These are phyloP conservation scores for Oriolus oriolus DNA, from an alignment of 2,113 vertebrate species.

Conservation along the genomic window DNA sequence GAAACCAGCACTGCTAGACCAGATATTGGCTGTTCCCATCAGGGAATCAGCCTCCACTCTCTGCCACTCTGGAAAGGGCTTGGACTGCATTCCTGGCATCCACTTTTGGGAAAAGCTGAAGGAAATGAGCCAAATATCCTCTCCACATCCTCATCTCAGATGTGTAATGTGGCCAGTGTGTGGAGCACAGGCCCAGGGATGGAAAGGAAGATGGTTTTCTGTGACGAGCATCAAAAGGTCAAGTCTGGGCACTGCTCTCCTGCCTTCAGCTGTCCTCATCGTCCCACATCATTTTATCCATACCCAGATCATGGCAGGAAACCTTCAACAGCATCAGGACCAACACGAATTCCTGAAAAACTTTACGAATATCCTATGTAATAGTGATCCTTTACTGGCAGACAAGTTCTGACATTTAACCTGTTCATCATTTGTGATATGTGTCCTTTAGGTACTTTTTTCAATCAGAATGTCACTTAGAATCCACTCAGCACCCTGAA, in stretches of 20 bases:
- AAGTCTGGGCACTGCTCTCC: neutral
- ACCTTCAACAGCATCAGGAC: neutral
- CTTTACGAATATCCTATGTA: neutral
- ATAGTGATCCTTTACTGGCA: neutral
- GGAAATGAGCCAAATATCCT: neutral
- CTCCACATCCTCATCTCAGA: neutral
- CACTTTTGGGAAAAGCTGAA: neutral
- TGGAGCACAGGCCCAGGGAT: neutral
- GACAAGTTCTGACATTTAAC: neutral
- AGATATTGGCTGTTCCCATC: neutral
- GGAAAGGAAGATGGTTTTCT: neutral
- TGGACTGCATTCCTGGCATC: neutral
- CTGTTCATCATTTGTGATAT: neutral
- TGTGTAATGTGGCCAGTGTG: rapidly evolving
- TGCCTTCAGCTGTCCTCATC: neutral
- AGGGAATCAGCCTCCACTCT: neutral
- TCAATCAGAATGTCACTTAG: neutral
- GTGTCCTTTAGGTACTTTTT: neutral
- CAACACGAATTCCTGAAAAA: neutral
- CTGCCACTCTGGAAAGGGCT: neutral
- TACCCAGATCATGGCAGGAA: neutral
- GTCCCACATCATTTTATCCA: neutral
- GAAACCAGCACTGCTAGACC: neutral
- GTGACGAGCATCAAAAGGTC: neutral
- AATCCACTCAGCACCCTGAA: neutral